Percentiles rank a stretch among this genome's conserved stretches.
These are phyloP conservation scores for Tetragnatha versicolor DNA, from an alignment of 1,140 invertebrate genomes.

Conservation along the genomic window DNA sequence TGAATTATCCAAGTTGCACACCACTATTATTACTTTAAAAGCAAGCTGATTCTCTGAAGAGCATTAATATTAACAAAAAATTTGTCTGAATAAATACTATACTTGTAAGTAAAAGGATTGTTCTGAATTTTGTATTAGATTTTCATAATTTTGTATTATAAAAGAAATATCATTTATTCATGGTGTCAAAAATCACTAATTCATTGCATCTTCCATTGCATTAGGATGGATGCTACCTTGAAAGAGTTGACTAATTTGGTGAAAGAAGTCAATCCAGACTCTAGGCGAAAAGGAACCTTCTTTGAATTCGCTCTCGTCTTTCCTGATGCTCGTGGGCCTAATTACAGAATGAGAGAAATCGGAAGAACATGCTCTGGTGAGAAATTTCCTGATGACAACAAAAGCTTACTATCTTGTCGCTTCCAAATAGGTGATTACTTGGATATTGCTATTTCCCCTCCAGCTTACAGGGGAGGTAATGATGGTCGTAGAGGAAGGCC, in stretches of 20 bases:
- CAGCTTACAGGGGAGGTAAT: neutral
- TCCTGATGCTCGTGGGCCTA: constrained; percentile 81
- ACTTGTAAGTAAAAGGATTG: no score
- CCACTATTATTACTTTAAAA: no score
- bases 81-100: no score
- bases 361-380: constrained; percentile 89
- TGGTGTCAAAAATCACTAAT: no score
- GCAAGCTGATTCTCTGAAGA: no score
- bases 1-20: no score
- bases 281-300: constrained; percentile 92
- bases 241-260: constrained; percentile 94
- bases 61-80: no score
- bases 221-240: constrained; percentile 91
- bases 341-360: constrained; percentile 91
- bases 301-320: constrained; percentile 97
- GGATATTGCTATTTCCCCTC: constrained; percentile 91
- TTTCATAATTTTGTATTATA: no score
- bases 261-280: constrained; percentile 97
- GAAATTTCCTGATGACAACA: constrained; percentile 87
- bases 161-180: no score
- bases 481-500: constrained; percentile 6
- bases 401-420: constrained; percentile 83
- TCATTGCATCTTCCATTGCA: no score
- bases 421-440: constrained; percentile 95
- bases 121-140: no score